These are phyloP conservation scores for Antheraea pernyi DNA, from an alignment of 1,140 invertebrate species.

Conservation along the genomic window DNA sequence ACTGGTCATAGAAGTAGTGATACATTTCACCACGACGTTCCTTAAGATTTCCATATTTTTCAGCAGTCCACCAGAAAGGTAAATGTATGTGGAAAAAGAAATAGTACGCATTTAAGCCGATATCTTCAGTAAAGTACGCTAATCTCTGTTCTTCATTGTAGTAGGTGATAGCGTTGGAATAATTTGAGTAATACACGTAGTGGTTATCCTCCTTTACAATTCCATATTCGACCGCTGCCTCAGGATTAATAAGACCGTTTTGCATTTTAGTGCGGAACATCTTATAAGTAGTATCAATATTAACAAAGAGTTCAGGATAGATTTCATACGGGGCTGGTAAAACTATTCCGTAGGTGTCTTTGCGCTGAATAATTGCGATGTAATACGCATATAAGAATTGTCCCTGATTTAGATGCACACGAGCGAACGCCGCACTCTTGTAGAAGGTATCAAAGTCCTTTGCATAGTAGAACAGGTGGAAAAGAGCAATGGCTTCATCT, in stretches of 20 bases:
- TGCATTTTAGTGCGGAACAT: constrained; percentile 81
- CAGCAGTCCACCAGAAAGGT: constrained; percentile 83
- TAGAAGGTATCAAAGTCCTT: constrained; percentile 83
- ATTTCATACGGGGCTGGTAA: constrained; percentile 83
- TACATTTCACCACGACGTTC: constrained; percentile 82
- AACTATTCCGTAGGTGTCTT: constrained; percentile 80
- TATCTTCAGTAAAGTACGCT: constrained; percentile 87
- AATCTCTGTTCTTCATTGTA: constrained; percentile 81
- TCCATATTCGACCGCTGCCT: constrained; percentile 57
- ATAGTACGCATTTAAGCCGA: constrained; percentile 85
- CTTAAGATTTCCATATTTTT: constrained; percentile 68
- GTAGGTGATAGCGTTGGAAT: constrained; percentile 74
- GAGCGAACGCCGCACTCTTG: constrained; percentile 81
- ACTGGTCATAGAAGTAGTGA: constrained; percentile 81
- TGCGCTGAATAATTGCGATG: constrained; percentile 80
- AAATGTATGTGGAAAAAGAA: constrained; percentile 84
- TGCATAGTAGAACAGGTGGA: constrained; percentile 79
- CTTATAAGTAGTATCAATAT: constrained; percentile 79
- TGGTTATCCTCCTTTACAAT: constrained; percentile 67
- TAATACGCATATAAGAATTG: constrained; percentile 78
- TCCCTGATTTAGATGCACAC: constrained; percentile 81
- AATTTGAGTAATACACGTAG: constrained; percentile 76
- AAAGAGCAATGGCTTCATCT: constrained; percentile 78
- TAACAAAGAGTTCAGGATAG: constrained; percentile 82
- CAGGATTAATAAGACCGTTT: constrained; percentile 42